Base-by-base conservation (phyloP, 1,140 invertebrate genomes). In the Kradibia gibbosae region DNA sequence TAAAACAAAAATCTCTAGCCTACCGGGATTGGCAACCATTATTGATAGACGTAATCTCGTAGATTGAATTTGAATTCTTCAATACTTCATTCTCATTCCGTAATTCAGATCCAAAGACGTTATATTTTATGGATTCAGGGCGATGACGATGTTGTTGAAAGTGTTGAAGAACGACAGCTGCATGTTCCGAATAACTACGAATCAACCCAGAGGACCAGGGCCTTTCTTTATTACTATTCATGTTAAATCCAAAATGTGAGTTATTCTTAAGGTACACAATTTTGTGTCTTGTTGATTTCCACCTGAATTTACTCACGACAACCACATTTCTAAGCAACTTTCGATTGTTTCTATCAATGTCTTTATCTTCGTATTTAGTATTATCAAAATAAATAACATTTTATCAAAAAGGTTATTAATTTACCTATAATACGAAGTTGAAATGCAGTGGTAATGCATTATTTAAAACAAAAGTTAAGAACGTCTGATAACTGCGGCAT, bases 71-170 rank as follows among this genome's bases (percentile, higher is more conserved):
- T 11, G 85, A 75, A 20, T 1, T 84, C 60, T 45, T 86, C 85
- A 2, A 42, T n/a, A 83, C 82, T 15, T 34, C 1, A 10, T 50
- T 4, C 2, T 34, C 3, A 25, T 86, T 85, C 15, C 86, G 84
- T 22, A 88, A 79, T 17, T 87, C 86, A 1, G 83, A 31, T 0
- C 78, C 62, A 0, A 86, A 88, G 45, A 31, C 81, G 4, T 81
- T 83, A 22, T 50, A 85, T 39, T 70, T 70, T 17, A 76, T 25
- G 3, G 45, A 5, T 0, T 70, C 70, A 11, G 39, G 22, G 15
- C 25, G 20, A n/a, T 11, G 31, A 3, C 55, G 53, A 10, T 74
- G 70, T 3, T 74, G 67, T 17, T 79, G 36, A 25, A 57, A 79
- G 31, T 82, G 81, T n/a, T 67, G 45, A 45, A 83, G 78, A 2